These are phyloP conservation scores for Drosophila teissieri DNA, from an alignment of 1,140 invertebrate species.

Conservation along the genomic window DNA sequence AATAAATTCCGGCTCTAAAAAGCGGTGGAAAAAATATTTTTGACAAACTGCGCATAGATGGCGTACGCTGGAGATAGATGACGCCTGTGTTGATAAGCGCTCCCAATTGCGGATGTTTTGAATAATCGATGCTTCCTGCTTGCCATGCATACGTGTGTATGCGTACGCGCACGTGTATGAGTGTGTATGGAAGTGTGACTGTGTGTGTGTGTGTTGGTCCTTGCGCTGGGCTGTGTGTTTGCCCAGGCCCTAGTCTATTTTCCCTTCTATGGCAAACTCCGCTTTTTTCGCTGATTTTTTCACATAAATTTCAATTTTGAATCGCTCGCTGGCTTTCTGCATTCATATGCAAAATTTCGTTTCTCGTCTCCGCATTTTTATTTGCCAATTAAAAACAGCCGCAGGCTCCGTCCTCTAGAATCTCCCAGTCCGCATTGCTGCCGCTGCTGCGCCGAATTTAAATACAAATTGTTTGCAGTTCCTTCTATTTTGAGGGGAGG, in stretches of 20 bases:
- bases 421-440: background rate
- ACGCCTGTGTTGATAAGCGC: conserved; percentile 74
- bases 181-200: conserved; percentile 9
- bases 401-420: conserved; percentile 21
- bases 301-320: conserved; percentile 72
- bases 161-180: background rate
- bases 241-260: conserved; percentile 35
- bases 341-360: conserved; percentile 67
- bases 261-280: conserved; percentile 28
- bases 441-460: conserved; percentile 63
- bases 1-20: conserved; percentile 34
- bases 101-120: conserved; percentile 80
- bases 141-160: conserved; percentile 12
- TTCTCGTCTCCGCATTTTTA: conserved; percentile 65
- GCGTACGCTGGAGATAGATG: conserved; percentile 54
- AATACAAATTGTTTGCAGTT: conserved; percentile 78
- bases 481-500: conserved; percentile 29
- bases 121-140: conserved; percentile 80
- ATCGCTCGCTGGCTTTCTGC: conserved; percentile 45
- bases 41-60: conserved; percentile 74
- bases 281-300: conserved; percentile 61
- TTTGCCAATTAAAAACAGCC: conserved; percentile 81
- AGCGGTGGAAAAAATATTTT: conserved; percentile 50
- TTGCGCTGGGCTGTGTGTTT: no score
- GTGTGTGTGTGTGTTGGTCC: no score